These are phyloP conservation scores for Pasiphila rectangulata DNA, from an alignment of 2,888 invertebrate genomes.

Conservation along the genomic window DNA sequence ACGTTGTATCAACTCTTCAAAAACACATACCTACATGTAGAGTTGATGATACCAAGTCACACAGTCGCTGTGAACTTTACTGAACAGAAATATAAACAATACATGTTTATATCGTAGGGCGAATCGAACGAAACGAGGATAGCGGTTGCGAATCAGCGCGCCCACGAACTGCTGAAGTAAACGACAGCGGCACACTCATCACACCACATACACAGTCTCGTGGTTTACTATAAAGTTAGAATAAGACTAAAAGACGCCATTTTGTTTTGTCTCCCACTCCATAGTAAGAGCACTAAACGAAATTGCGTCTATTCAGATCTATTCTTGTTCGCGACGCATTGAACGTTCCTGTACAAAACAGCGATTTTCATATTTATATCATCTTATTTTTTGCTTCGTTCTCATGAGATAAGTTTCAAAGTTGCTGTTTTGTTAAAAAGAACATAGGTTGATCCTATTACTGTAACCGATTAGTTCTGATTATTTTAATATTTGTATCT, in stretches of 20 bases:
- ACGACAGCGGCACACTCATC: constrained; percentile 62
- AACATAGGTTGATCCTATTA: constrained; percentile 1
- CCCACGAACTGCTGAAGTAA: constrained; percentile 97
- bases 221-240: constrained; percentile 41
- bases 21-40: constrained; percentile 11
- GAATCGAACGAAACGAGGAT: constrained; percentile 97
- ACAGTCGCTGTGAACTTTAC: constrained; percentile 55
- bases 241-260: constrained; percentile 7
- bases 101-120: constrained; percentile 78
- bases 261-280: constrained; percentile 5
- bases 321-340: constrained; percentile 1
- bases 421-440: constrained; percentile 5
- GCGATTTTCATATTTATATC: too few relatives aligned
- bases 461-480: too few relatives aligned
- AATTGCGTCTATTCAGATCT: constrained; percentile 3
- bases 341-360: constrained; percentile 5
- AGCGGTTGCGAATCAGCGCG: constrained; percentile 97
- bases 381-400: not conserved
- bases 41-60: constrained; percentile 18
- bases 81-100: constrained; percentile 52
- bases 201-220: constrained; percentile 63
- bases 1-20: constrained; percentile 24
- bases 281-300: constrained; percentile 1
- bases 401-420: not conserved
- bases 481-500: too few relatives aligned